phyloP scores from a whole-genome alignment of 1,140 invertebrate species.

The Idris sp. region DNA sequence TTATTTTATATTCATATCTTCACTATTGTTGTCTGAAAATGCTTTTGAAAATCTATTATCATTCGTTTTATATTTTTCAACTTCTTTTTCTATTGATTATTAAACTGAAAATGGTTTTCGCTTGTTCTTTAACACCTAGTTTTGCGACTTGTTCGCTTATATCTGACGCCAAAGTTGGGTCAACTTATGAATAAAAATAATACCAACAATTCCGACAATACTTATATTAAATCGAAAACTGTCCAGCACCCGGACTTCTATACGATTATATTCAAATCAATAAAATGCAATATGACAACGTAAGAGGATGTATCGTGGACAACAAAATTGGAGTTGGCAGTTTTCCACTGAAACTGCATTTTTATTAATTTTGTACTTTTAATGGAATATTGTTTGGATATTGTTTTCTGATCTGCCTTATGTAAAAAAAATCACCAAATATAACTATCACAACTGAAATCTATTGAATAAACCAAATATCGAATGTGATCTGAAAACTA shows the following conservation, averaged over 20 bases:
- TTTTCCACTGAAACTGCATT: slow-evolving; percentile 20
- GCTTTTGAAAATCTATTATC: too few species aligned
- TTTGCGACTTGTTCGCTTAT: not conserved
- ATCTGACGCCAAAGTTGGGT: not conserved
- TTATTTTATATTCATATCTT: too few species aligned
- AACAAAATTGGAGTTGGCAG: slow-evolving; percentile 29
- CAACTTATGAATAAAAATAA: slow-evolving; percentile 26
- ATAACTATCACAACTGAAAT: too few species aligned
- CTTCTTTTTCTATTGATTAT: too few species aligned
- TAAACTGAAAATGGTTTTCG: not conserved
- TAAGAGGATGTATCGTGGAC: slow-evolving; percentile 21
- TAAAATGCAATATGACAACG: slow-evolving; percentile 22
- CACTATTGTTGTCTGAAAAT: too few species aligned
- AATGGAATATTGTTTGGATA: slow-evolving; percentile 6
- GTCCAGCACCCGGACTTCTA: slow-evolving; percentile 1
- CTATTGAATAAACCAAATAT: too few species aligned
- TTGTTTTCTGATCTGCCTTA: too few species aligned
- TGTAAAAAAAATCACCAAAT: too few species aligned
- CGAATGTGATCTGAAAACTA: too few species aligned
- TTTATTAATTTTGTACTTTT: slow-evolving; percentile 15
- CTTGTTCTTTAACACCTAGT: slow-evolving; percentile 3
- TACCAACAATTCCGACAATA: slow-evolving; percentile 11
- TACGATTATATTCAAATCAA: slow-evolving; percentile 30
- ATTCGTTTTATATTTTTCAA: too few species aligned
- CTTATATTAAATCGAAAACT: slow-evolving; percentile 22